Evolutionary conservation across 1,140 invertebrate species (phyloP).

Genomic region (Danaus melanippus): DNA sequence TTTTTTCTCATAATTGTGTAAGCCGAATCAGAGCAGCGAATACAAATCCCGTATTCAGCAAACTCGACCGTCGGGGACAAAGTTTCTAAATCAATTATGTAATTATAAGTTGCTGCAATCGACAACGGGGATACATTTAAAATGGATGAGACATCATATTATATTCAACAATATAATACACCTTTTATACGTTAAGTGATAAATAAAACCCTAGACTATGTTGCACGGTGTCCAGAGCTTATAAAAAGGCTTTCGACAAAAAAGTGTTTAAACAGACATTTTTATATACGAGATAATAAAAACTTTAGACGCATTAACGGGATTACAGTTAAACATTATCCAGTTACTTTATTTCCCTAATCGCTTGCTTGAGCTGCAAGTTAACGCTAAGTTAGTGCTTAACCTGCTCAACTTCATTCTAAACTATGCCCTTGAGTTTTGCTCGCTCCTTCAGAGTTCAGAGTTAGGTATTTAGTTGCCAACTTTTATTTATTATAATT

Average conservation of each 20-base stretch:
- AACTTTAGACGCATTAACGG: no score
- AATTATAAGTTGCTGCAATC: conserved; percentile 14
- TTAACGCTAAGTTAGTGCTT: conserved; percentile 21
- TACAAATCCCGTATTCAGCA: conserved; percentile 9
- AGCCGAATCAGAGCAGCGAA: neutral
- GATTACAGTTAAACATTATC: conserved; percentile 4
- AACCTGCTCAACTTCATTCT: conserved; percentile 23
- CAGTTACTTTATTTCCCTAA: conserved; percentile 15
- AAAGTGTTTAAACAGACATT: no score
- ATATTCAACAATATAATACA: no score
- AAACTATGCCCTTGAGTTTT: conserved; percentile 21
- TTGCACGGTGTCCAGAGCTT: no score
- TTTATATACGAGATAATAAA: no score
- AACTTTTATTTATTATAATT: no score
- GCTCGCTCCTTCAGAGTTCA: conserved; percentile 12
- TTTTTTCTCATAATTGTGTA: neutral
- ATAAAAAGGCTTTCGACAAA: no score
- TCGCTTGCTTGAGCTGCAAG: conserved; percentile 10
- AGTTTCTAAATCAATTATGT: conserved; percentile 17
- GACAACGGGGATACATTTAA: conserved; percentile 4
- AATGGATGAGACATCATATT: conserved; percentile 1
- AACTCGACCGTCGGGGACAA: conserved; percentile 10
- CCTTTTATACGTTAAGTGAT: no score
- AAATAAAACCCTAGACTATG: no score
- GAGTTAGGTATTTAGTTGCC: conserved; percentile 12